Evolutionary conservation across 2,797 vertebrate species (phyloP).

Genomic region (Serranus cabrilla): DNA sequence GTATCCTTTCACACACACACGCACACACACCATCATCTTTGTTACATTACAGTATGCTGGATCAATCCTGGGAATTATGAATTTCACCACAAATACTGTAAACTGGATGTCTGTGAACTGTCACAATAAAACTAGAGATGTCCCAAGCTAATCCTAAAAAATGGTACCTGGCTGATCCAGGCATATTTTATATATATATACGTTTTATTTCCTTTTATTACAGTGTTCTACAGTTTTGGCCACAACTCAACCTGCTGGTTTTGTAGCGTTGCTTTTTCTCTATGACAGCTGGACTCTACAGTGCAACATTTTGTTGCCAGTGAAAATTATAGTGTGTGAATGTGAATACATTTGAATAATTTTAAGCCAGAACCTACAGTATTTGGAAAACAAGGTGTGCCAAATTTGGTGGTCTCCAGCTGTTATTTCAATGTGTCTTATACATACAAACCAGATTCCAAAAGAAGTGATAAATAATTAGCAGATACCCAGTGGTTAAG

Average conservation of each 20-base stretch:
- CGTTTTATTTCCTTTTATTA: background rate
- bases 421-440: background rate
- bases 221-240: background rate
- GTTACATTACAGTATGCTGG: background rate
- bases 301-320: background rate
- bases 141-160: background rate
- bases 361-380: background rate
- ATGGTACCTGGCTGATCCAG: background rate
- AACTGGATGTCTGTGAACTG: background rate
- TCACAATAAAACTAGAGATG: background rate
- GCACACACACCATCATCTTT: too few species aligned
- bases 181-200: background rate
- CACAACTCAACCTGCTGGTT: background rate
- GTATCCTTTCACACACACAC: slow-evolving; percentile 22
- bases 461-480: too few species aligned
- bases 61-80: background rate
- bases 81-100: background rate
- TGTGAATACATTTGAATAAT: background rate
- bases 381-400: background rate
- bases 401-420: background rate
- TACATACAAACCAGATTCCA: background rate
- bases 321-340: background rate
- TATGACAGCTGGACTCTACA: background rate
- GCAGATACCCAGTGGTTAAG: background rate
- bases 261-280: background rate